These are phyloP conservation scores for Cremastinae sp. DNA, from an alignment of 2,888 invertebrate genomes.

Conservation along the genomic window DNA sequence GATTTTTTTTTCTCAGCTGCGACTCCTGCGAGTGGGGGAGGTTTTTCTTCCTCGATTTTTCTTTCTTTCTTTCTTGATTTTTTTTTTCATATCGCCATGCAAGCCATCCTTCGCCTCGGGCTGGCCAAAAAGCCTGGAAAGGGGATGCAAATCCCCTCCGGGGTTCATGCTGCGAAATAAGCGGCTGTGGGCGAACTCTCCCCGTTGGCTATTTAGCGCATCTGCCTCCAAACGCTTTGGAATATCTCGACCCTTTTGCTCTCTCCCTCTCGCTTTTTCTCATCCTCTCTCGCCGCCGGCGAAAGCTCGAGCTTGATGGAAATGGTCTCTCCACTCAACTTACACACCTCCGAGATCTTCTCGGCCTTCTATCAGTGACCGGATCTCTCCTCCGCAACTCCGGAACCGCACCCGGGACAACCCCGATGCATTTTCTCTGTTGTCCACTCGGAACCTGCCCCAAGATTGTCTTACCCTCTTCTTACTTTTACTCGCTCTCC, in stretches of 20 bases:
- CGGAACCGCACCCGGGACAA: constrained; percentile 57
- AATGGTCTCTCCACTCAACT: constrained; percentile 37
- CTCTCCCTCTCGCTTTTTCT: constrained; percentile 19
- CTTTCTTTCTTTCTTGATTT: constrained; percentile 1
- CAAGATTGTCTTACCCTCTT: neutral
- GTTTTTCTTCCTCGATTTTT: constrained; percentile 16
- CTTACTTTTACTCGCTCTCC: neutral
- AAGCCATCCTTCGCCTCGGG: constrained; percentile 4
- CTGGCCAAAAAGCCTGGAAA: neutral
- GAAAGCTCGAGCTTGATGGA: constrained; percentile 52
- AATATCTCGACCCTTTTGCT: constrained; percentile 46
- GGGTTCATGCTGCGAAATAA: constrained; percentile 48
- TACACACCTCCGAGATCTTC: constrained; percentile 10
- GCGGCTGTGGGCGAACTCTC: constrained; percentile 66
- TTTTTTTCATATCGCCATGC: constrained; percentile 11
- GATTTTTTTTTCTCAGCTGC: no score
- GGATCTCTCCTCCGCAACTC: constrained; percentile 40
- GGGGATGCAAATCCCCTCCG: constrained; percentile 20
- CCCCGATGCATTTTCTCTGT: constrained; percentile 34
- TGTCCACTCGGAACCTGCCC: neutral
- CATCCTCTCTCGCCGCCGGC: constrained; percentile 40
- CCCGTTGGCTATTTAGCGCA: constrained; percentile 77
- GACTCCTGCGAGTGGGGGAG: neutral
- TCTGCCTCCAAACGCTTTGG: constrained; percentile 71
- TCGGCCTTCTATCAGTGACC: neutral